Evolutionary conservation across 2,888 invertebrate genomes (phyloP).

Genomic region (Ditylenchus weischeri): DNA sequence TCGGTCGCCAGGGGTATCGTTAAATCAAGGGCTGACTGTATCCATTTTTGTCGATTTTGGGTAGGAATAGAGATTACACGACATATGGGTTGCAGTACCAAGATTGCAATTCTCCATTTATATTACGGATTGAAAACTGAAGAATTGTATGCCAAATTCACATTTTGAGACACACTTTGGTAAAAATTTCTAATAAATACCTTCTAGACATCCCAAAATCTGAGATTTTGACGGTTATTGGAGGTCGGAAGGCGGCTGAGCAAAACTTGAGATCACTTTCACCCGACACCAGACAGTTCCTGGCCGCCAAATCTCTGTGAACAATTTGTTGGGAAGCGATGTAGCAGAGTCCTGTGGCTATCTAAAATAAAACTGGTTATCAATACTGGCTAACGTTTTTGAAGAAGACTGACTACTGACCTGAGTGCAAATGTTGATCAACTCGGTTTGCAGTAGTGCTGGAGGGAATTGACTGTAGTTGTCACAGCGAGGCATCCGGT

Average conservation of each 20-base stretch:
- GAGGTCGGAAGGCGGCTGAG: conserved; percentile 41
- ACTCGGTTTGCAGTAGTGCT: conserved; percentile 66
- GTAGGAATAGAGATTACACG: no score
- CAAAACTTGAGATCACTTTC: conserved; percentile 39
- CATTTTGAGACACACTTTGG: no score
- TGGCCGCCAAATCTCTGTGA: conserved; percentile 84
- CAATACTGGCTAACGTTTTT: background rate
- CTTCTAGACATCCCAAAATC: conserved; percentile 57
- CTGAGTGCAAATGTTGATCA: conserved; percentile 63
- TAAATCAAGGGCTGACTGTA: no score
- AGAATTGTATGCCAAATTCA: no score
- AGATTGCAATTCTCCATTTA: no score
- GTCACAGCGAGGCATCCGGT: conserved; percentile 39
- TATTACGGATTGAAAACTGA: no score
- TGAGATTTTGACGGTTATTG: conserved; percentile 53
- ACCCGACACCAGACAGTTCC: conserved; percentile 80
- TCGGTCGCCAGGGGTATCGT: no score
- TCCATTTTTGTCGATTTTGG: no score
- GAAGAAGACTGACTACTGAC: conserved; percentile 59
- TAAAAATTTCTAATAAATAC: no score
- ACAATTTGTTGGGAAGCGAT: conserved; percentile 81
- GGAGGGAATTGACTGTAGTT: conserved; percentile 64
- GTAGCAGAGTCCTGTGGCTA: conserved; percentile 70
- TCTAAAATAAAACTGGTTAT: conserved; percentile 68
- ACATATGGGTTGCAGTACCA: no score